Conservation (phyloP, 1,140 invertebrate genomes). For the Euura saliciscinereae region DNA sequence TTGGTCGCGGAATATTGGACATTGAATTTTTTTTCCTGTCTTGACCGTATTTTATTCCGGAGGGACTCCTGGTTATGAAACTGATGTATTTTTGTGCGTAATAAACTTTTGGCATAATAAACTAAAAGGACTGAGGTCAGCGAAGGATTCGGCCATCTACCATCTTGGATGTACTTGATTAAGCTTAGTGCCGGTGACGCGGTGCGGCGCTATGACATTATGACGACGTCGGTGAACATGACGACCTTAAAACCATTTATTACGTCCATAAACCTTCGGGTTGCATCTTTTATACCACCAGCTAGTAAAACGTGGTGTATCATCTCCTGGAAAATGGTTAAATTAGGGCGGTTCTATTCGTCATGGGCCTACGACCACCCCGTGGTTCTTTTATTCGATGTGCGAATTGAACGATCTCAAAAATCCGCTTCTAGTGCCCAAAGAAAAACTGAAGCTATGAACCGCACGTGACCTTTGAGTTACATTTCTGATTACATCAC, state of each 20-base stretch:
- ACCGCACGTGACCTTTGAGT: not conserved
- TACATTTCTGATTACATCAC: slow-evolving; percentile 16
- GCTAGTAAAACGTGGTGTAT: not conserved
- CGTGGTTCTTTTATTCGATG: not conserved
- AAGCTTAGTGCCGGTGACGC: slow-evolving; percentile 28
- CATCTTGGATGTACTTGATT: slow-evolving; percentile 35
- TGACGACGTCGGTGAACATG: slow-evolving; percentile 34
- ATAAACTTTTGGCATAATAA: not conserved
- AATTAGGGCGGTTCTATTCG: not conserved
- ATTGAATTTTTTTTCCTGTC: no score
- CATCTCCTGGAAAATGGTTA: not conserved
- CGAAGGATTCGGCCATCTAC: not conserved
- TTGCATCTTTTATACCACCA: slow-evolving; percentile 3
- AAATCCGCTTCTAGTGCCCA: no score
- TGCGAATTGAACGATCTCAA: no score
- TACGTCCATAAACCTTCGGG: slow-evolving; percentile 19
- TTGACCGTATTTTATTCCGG: no score
- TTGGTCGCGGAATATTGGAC: no score
- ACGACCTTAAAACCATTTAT: slow-evolving; percentile 36
- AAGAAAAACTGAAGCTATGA: not conserved
- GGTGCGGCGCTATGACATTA: slow-evolving; percentile 38
- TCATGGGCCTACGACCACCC: not conserved
- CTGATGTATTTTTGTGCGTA: slow-evolving; percentile 37
- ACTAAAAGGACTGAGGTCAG: not conserved
- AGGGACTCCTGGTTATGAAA: no score